A percentile compares a stretch with the other conserved stretches of the same genome.
Conservation (phyloP, 2,888 invertebrate species). For the Amitus sp. region DNA sequence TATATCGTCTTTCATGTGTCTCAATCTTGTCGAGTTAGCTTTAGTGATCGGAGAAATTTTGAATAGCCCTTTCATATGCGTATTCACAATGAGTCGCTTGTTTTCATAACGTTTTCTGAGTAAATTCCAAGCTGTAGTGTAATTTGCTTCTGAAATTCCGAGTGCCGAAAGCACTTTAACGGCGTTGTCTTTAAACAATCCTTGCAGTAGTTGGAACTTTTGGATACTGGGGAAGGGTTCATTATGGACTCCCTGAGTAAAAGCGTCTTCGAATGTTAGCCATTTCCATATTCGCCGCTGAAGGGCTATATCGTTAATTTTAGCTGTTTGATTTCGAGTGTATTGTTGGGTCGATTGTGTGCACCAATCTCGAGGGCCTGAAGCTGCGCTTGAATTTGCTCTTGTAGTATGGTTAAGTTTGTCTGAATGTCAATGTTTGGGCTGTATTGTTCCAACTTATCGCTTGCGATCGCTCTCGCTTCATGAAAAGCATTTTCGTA, state of each 20-base stretch:
- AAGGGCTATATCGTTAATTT: conserved; percentile 18
- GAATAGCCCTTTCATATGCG: conserved; percentile 15
- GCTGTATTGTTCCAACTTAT: background rate
- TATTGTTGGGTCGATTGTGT: background rate
- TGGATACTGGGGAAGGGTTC: conserved; percentile 8
- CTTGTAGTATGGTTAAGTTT: background rate
- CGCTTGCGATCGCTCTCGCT: background rate
- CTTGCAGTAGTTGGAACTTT: conserved; percentile 17
- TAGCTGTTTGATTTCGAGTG: conserved; percentile 2
- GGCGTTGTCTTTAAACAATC: conserved; percentile 10
- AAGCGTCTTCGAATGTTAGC: conserved; percentile 20
- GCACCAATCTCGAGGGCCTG: background rate
- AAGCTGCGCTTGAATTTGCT: background rate
- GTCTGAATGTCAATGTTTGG: background rate
- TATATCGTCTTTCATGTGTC: conserved; percentile 11
- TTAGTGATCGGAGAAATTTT: conserved; percentile 11
- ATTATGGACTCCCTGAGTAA: conserved; percentile 6
- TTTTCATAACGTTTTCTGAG: conserved; percentile 11
- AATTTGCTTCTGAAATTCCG: conserved; percentile 10
- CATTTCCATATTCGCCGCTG: conserved; percentile 20
- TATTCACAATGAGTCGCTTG: conserved; percentile 7
- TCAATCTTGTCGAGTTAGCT: conserved; percentile 1
- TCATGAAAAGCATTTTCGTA: background rate
- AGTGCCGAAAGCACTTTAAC: conserved; percentile 10
- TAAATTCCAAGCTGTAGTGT: conserved; percentile 8